These are phyloP conservation scores for Phainopepla nitens DNA, from an alignment of 2,113 vertebrate genomes.

Conservation along the genomic window DNA sequence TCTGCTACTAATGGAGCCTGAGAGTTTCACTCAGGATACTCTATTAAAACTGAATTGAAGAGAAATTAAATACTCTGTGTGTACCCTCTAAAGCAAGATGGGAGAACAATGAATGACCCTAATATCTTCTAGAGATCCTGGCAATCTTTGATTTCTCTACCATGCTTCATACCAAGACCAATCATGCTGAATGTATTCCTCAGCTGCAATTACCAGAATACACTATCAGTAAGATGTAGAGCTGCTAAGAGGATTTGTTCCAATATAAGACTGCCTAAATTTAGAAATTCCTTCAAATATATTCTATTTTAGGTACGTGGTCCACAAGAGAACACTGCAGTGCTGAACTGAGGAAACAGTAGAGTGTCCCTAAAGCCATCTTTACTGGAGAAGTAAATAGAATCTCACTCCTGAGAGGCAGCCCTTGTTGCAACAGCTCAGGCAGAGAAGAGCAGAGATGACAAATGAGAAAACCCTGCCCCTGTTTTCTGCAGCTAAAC, in stretches of 20 bases:
- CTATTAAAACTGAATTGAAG: not conserved
- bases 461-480: not conserved
- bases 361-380: not conserved
- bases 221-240: not conserved
- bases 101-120: not conserved
- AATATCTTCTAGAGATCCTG: not conserved
- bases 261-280: not conserved
- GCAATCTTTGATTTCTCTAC: not conserved
- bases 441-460: not conserved
- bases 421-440: not conserved
- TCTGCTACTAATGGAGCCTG: not conserved
- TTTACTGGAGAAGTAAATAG: not conserved
- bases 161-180: not conserved
- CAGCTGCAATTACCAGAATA: not conserved
- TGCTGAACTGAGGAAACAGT: not conserved
- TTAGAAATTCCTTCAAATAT: not conserved
- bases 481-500: not conserved
- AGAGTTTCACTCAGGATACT: not conserved
- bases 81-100: not conserved
- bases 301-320: not conserved
- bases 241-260: not conserved
- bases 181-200: not conserved
- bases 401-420: not conserved
- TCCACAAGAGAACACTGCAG: not conserved
- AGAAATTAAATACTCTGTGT: not conserved